A percentile compares a stretch with the other conserved stretches of the same genome.
Evolutionary conservation across 2,888 invertebrate species (phyloP).

Genomic region (Omphaloscelis lunosa): DNA sequence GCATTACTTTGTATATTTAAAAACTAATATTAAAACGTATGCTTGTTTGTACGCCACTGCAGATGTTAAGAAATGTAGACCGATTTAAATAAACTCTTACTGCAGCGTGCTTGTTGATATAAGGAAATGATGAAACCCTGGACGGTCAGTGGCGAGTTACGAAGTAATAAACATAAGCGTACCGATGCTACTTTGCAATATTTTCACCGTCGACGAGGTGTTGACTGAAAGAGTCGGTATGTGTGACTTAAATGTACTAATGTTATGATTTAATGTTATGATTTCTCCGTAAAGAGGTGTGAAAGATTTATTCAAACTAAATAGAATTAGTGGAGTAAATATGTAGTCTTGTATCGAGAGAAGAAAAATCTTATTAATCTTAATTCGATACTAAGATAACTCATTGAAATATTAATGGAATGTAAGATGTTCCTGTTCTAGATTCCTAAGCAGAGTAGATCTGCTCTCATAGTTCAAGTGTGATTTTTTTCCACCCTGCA

Average conservation of each 20-base stretch:
- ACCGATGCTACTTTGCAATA: slow-evolving; percentile 45
- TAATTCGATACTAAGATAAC: neutral
- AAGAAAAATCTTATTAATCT: slow-evolving; percentile 1
- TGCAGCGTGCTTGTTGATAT: slow-evolving; percentile 55
- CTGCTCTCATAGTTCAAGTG: slow-evolving; percentile 26
- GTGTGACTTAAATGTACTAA: slow-evolving; percentile 37
- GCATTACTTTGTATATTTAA: slow-evolving; percentile 65
- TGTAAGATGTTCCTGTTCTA: slow-evolving; percentile 32
- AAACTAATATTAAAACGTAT: slow-evolving; percentile 54
- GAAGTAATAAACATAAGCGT: slow-evolving; percentile 43
- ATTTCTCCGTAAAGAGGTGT: slow-evolving; percentile 15
- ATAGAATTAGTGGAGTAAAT: neutral
- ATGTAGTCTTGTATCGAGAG: neutral
- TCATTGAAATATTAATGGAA: slow-evolving; percentile 34
- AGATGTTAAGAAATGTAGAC: slow-evolving; percentile 57
- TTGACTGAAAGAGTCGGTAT: slow-evolving; percentile 19
- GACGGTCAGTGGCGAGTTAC: slow-evolving; percentile 43
- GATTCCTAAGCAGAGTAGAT: slow-evolving; percentile 20
- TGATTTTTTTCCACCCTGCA: slow-evolving; percentile 25
- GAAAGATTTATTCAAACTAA: slow-evolving; percentile 19
- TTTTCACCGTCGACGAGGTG: slow-evolving; percentile 43
- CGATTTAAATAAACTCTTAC: slow-evolving; percentile 61
- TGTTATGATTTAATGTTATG: slow-evolving; percentile 53
- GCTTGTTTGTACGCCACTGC: slow-evolving; percentile 63
- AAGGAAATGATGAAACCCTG: slow-evolving; percentile 64